Conservation (phyloP, 2,113 vertebrate species). For the Smithornis capensis region DNA sequence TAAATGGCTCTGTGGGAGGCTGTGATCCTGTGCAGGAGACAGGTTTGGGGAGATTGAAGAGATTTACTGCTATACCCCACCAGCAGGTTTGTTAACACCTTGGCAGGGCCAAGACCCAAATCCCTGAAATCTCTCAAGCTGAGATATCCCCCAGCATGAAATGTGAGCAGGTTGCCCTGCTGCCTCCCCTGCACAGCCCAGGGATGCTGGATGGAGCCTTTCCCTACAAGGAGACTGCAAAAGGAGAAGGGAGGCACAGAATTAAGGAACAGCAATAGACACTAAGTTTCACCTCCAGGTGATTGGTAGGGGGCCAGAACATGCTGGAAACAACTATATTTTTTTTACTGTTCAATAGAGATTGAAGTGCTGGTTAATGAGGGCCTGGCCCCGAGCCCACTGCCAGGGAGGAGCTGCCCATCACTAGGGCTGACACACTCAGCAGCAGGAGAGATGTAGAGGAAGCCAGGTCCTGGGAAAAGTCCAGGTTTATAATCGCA, state of each 20-base stretch:
- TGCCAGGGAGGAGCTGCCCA: neutral
- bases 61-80: neutral
- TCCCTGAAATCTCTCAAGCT: neutral
- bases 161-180: accelerated
- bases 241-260: neutral
- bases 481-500: neutral
- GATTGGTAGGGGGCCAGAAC: neutral
- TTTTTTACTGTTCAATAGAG: neutral
- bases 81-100: neutral
- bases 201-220: neutral
- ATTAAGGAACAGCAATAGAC: neutral
- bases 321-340: neutral
- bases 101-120: neutral
- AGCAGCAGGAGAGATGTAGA: accelerated
- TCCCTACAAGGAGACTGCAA: accelerated
- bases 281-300: neutral
- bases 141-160: neutral
- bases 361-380: neutral
- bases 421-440: neutral
- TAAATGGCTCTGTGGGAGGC: neutral
- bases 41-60: neutral
- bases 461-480: neutral
- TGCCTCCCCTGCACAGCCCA: neutral
- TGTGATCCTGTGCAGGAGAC: neutral
- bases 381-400: accelerated